A percentile compares a stretch with the other conserved stretches of the same genome.
These are phyloP conservation scores for Heliconius nattereri DNA, from an alignment of 1,140 invertebrate species.

Conservation along the genomic window DNA sequence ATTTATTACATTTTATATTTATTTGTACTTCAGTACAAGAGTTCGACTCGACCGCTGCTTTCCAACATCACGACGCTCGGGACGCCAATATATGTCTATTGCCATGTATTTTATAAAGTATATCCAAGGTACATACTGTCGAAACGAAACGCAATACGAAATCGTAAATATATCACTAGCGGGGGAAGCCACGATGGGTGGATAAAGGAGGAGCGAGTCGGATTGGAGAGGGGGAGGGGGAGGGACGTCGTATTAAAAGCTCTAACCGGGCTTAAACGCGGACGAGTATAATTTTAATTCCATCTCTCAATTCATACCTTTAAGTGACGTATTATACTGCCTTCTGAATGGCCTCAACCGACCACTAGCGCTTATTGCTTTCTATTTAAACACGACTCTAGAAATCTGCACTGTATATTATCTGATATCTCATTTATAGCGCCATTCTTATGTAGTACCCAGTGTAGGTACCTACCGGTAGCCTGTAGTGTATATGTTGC, in stretches of 20 bases:
- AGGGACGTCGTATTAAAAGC: constrained; percentile 39
- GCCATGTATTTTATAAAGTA: too few relatives aligned
- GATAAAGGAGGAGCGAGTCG: not conserved
- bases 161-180: constrained; percentile 18
- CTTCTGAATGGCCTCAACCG: constrained; percentile 19
- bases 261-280: constrained; percentile 46
- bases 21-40: too few relatives aligned
- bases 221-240: not conserved
- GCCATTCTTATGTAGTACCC: not conserved
- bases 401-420: not conserved
- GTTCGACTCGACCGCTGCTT: too few relatives aligned
- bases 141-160: constrained; percentile 24
- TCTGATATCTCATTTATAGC: not conserved
- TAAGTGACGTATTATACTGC: constrained; percentile 32
- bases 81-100: too few relatives aligned
- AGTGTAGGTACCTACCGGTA: not conserved
- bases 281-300: constrained; percentile 47
- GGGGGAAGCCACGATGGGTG: not conserved
- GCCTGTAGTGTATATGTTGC: not conserved
- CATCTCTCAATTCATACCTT: constrained; percentile 34
- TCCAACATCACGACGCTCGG: too few relatives aligned
- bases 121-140: too few relatives aligned
- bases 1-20: too few relatives aligned
- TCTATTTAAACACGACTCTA: constrained; percentile 14
- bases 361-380: constrained; percentile 19